Evolutionary conservation across 2,888 invertebrate species (phyloP).

Genomic region (Adelognathus sp.): DNA sequence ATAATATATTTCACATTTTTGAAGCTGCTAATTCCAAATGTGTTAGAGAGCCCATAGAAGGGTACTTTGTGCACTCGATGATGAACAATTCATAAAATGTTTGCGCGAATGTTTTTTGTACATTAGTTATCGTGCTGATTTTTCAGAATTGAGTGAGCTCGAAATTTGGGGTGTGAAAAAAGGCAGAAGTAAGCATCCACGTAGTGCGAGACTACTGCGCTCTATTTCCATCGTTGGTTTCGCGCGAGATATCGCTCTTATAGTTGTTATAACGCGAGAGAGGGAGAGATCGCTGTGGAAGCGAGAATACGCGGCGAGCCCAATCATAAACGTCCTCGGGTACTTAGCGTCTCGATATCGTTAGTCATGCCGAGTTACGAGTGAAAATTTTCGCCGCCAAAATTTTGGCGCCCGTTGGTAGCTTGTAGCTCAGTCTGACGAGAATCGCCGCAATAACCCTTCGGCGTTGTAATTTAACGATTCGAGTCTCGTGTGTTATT

Average conservation of each 20-base stretch:
- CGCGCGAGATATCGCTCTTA: constrained; percentile 49
- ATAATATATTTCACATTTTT: no score
- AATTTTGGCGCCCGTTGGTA: constrained; percentile 47
- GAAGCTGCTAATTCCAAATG: no score
- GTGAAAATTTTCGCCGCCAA: constrained; percentile 32
- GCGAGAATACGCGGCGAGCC: no score
- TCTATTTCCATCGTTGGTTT: constrained; percentile 58
- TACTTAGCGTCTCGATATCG: constrained; percentile 67
- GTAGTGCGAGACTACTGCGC: neutral
- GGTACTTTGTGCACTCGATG: no score
- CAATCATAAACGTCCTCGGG: constrained; percentile 64
- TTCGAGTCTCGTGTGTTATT: constrained; percentile 30
- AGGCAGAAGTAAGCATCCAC: neutral
- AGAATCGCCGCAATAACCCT: no score
- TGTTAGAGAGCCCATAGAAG: no score
- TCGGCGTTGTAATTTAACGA: constrained; percentile 58
- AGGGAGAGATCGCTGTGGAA: no score
- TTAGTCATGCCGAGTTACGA: constrained; percentile 70
- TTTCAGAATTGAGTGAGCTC: neutral
- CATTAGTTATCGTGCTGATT: no score
- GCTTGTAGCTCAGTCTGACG: constrained; percentile 50
- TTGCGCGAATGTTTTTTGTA: no score
- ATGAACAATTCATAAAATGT: no score
- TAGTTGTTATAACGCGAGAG: constrained; percentile 35
- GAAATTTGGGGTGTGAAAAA: neutral